Evolutionary conservation across 2,888 invertebrate species (phyloP).

Genomic region (Ornithoptera priamus): DNA sequence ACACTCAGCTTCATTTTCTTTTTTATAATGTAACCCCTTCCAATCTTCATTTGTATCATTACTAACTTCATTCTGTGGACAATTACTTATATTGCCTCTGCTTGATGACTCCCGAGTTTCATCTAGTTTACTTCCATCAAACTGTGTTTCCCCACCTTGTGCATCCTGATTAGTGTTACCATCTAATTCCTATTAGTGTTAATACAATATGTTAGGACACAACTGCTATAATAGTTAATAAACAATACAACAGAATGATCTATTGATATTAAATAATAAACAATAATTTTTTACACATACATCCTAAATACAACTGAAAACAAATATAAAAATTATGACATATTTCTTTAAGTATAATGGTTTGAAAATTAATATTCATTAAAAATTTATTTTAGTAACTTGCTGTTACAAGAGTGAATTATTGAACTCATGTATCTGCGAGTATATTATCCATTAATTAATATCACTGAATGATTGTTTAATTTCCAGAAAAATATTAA

Average conservation of each 20-base stretch:
- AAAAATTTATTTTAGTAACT: too few species aligned
- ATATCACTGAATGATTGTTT: too few species aligned
- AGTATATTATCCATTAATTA: too few species aligned
- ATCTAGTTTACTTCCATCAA: slow-evolving; percentile 30
- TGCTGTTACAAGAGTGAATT: too few species aligned
- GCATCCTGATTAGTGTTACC: slow-evolving; percentile 51
- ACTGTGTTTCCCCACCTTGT: slow-evolving; percentile 39
- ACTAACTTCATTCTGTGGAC: slow-evolving; percentile 59
- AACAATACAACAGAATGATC: slow-evolving; percentile 4
- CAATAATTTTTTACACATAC: neutral
- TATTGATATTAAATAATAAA: neutral
- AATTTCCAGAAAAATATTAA: too few species aligned
- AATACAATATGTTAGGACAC: slow-evolving; percentile 46
- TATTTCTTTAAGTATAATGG: neutral
- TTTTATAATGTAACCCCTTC: slow-evolving; percentile 38
- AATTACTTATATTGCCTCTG: slow-evolving; percentile 51
- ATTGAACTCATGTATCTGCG: too few species aligned
- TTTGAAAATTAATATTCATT: too few species aligned
- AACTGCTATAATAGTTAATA: slow-evolving; percentile 27
- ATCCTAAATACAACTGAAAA: neutral
- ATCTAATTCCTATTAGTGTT: slow-evolving; percentile 58
- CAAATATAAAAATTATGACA: neutral
- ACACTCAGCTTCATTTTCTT: slow-evolving; percentile 49
- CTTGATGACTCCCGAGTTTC: slow-evolving; percentile 20
- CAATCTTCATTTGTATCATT: slow-evolving; percentile 37